phyloP scores from a whole-genome alignment of 2,888 invertebrate genomes.

The Epinotia nisella region DNA sequence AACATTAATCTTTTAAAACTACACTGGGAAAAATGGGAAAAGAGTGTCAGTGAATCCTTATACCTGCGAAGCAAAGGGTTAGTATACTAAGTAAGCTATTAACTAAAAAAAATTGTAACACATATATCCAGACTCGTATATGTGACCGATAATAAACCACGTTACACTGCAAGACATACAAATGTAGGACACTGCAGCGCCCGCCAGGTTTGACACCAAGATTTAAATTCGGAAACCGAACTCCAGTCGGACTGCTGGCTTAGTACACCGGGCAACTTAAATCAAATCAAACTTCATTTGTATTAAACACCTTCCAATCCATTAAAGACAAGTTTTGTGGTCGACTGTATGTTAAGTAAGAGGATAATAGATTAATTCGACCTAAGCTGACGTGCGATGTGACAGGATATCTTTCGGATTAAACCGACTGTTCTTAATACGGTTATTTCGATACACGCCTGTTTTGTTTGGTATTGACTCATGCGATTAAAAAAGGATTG shows the following conservation, averaged over 20 bases:
- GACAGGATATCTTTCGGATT: slow-evolving; percentile 67
- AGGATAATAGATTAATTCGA: slow-evolving; percentile 61
- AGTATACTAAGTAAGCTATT: too few species aligned
- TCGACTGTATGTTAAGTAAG: slow-evolving; percentile 43
- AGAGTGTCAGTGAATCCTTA: too few species aligned
- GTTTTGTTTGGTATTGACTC: slow-evolving; percentile 31
- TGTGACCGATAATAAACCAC: too few species aligned
- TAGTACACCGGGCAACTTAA: slow-evolving; percentile 17
- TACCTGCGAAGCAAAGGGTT: too few species aligned
- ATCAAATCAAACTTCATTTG: not conserved
- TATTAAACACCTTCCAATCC: not conserved
- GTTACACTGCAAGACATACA: too few species aligned
- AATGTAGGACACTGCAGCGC: too few species aligned
- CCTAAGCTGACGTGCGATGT: slow-evolving; percentile 69
- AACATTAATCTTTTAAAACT: too few species aligned
- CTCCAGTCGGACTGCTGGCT: slow-evolving; percentile 14
- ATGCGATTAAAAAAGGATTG: slow-evolving; percentile 30
- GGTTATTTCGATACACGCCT: slow-evolving; percentile 68
- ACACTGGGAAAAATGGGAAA: too few species aligned
- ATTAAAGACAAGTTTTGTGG: slow-evolving; percentile 2
- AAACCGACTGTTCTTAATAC: slow-evolving; percentile 75
- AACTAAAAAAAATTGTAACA: too few species aligned
- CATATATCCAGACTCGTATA: too few species aligned
- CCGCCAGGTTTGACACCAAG: not conserved
- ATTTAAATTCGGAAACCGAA: slow-evolving; percentile 12